Percentiles rank a stretch among this genome's conserved stretches.
Evolutionary conservation across 1,140 invertebrate species (phyloP).

Genomic region (Drosophila lini): DNA sequence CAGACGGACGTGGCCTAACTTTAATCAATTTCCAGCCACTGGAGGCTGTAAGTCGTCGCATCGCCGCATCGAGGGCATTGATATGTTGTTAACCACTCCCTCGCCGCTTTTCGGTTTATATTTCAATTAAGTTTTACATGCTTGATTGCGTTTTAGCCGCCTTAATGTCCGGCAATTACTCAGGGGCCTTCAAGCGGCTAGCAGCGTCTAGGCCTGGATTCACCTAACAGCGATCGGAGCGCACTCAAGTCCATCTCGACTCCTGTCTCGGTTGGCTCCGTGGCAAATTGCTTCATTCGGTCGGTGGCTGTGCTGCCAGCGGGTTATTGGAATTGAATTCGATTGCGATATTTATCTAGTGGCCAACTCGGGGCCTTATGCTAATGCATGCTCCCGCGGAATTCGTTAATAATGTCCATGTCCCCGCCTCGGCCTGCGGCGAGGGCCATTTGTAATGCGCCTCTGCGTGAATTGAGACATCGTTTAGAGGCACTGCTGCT

Average conservation of each 20-base stretch:
- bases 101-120: constrained; percentile 72
- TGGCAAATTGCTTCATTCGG: constrained; percentile 75
- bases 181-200: constrained; percentile 37
- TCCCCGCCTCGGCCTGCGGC: constrained; percentile 15
- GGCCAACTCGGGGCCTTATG: constrained; percentile 27
- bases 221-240: constrained; percentile 10
- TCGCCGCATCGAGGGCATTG: constrained; percentile 38
- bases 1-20: constrained; percentile 20
- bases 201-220: constrained; percentile 55
- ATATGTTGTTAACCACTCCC: constrained; percentile 78
- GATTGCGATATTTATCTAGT: constrained; percentile 77
- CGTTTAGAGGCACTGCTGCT: neutral
- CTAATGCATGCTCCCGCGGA: constrained; percentile 60
- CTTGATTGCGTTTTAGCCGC: constrained; percentile 77
- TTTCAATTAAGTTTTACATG: constrained; percentile 82
- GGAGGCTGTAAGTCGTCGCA: neutral
- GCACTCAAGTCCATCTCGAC: constrained; percentile 14
- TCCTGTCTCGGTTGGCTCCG: constrained; percentile 18
- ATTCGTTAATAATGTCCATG: constrained; percentile 65
- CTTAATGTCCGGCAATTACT: constrained; percentile 77
- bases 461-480: constrained; percentile 51
- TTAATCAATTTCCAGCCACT: constrained; percentile 58
- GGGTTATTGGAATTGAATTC: constrained; percentile 73
- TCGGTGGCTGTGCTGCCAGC: constrained; percentile 38
- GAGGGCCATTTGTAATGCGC: constrained; percentile 50